Evolutionary conservation across 2,888 invertebrate species (phyloP).

Genomic region (Drosophila conformis): DNA sequence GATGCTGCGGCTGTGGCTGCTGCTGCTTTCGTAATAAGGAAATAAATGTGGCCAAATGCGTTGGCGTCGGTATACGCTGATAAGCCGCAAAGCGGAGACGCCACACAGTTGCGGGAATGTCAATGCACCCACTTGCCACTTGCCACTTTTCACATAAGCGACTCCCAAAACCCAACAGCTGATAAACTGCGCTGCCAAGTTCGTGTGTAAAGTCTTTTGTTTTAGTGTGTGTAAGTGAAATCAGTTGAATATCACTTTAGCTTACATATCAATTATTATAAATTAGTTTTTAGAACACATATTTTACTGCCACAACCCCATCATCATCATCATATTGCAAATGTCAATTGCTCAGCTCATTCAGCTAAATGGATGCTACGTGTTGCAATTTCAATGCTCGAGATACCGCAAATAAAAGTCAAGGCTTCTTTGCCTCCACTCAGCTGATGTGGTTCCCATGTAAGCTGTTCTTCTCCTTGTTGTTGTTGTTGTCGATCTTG

Average conservation of each 20-base stretch:
- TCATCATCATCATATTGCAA: conserved; percentile 38
- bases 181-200: conserved; percentile 50
- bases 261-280: conserved; percentile 10
- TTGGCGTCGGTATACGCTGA: conserved; percentile 52
- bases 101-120: conserved; percentile 32
- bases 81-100: conserved; percentile 49
- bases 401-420: conserved; percentile 61
- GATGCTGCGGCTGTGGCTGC: conserved; percentile 30
- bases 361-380: conserved; percentile 69
- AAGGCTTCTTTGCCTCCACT: conserved; percentile 39
- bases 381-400: conserved; percentile 65
- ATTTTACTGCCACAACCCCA: neutral
- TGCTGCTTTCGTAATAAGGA: conserved; percentile 74
- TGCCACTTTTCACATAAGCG: conserved; percentile 44
- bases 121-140: conserved; percentile 57
- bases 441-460: conserved; percentile 45
- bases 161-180: conserved; percentile 30
- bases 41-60: conserved; percentile 75
- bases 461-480: conserved; percentile 21
- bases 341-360: conserved; percentile 68
- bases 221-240: conserved; percentile 16
- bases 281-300: conserved; percentile 12
- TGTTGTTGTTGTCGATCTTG: conserved; percentile 7
- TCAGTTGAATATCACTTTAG: conserved; percentile 4
- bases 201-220: conserved; percentile 61